Evolutionary conservation across 2,888 invertebrate genomes (phyloP), one percentile per base, ranked within the genome.

Genomic region (Clepsis dumicolana): DNA sequence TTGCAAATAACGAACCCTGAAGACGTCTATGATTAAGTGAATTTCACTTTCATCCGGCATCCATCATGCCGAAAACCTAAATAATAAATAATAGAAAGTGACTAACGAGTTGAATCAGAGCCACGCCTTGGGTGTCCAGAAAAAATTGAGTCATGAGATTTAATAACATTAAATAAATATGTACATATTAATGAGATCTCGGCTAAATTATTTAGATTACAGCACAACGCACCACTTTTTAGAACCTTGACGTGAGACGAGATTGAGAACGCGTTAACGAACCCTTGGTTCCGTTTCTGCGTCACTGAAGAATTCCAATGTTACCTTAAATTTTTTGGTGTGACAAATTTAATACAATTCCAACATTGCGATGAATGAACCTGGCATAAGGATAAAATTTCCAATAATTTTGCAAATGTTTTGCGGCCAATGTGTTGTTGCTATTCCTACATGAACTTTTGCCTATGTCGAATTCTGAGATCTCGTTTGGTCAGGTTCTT

Each of bases 391-490:
- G 27, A 29, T 44, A 12, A 44, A 14, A 18, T 44, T 18, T 29
- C 29, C 14, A n/a, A 18, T 16, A 29, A 48, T 59, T 60, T 18
- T 32, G 27, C 44, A 21, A 25, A 14, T 53, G 18, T 52, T n/a
- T 35, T 21, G 14, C 14, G 8, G 32, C 3, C 0, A 12, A 35
- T 32, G 32, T 38, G n/a, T 29, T 16, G 18, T 16, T 65, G 32
- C 44, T 60, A 65, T n/a, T n/a, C n/a, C 56, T 61, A 72, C 73
- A 71, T 76, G 73, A 79, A 71, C 72, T 66, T 64, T 65, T 65
- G 29, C 14, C 70, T 63, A 14, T 2, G 41, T 25, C n/a, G 35
- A 32, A 57, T 62, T 65, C 16, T 65, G 29, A 50, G 29, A 32
- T 67, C 64, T 60, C 14, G 38, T 71, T 62, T 57, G 71, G 50